phyloP scores from a whole-genome alignment of 1,140 invertebrate species.

The Scylla paramamosain region DNA sequence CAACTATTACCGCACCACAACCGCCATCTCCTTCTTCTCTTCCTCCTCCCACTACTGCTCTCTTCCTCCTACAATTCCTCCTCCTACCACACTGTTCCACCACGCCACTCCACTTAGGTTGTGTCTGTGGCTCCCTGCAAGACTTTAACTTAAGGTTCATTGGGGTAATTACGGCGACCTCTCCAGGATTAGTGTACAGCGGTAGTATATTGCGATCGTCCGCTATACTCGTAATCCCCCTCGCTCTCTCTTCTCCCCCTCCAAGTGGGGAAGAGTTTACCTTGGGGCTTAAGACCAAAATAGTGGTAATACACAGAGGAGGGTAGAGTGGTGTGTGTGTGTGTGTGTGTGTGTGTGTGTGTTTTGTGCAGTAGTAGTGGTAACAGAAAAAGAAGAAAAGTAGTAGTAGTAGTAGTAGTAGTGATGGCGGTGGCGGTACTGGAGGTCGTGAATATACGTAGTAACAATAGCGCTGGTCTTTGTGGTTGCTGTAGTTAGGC shows the following conservation, averaged over 20 bases:
- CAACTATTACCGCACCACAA: not conserved
- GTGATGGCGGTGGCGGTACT: not conserved
- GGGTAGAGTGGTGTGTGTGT: not conserved
- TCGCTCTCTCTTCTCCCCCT: not conserved
- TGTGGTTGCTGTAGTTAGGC: not conserved
- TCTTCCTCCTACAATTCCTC: conserved; percentile 8
- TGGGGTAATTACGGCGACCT: not conserved
- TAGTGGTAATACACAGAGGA: not conserved
- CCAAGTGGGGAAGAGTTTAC: not conserved
- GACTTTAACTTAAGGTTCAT: not conserved
- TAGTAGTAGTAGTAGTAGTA: conserved; percentile 6
- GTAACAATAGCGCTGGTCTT: not conserved
- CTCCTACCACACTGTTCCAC: not conserved
- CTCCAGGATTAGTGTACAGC: not conserved
- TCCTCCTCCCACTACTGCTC: not conserved
- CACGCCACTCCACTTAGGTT: not conserved
- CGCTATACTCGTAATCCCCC: not conserved
- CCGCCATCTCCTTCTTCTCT: not conserved
- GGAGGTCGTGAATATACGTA: not conserved
- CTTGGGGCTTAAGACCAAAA: not conserved
- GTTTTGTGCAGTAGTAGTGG: not conserved
- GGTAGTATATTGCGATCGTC: not conserved
- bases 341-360: conserved; percentile 3
- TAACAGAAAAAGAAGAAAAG: not conserved
- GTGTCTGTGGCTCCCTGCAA: not conserved